These are phyloP conservation scores for Cephalopterus ornatus DNA, from an alignment of 2,113 vertebrate species.

Conservation along the genomic window DNA sequence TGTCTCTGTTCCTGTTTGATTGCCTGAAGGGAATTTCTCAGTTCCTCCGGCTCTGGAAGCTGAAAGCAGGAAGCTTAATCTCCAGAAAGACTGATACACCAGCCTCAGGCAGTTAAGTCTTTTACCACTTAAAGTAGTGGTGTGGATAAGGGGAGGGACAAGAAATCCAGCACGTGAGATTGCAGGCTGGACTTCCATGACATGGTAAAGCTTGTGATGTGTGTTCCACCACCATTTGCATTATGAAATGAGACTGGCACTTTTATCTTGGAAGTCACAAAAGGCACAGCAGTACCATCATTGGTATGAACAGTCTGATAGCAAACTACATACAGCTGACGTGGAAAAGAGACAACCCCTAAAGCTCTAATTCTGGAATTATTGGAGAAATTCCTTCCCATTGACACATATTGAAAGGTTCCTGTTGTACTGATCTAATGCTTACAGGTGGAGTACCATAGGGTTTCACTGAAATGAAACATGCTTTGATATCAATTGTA, in stretches of 20 bases:
- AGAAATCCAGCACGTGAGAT: neutral
- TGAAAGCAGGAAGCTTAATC: constrained; percentile 65
- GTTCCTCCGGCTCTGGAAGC: constrained; percentile 62
- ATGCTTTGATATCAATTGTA: constrained; percentile 21
- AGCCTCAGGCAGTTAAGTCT: constrained; percentile 47
- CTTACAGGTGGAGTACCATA: constrained; percentile 20
- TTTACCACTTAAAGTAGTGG: constrained; percentile 27
- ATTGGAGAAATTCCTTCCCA: neutral
- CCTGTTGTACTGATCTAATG: neutral
- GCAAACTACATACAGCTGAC: constrained; percentile 14
- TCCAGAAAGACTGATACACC: constrained; percentile 53
- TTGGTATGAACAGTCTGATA: neutral
- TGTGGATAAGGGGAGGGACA: neutral
- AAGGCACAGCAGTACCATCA: neutral
- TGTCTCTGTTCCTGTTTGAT: too few species aligned
- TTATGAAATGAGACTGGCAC: neutral
- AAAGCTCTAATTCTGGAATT: neutral
- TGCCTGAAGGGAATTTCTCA: constrained; percentile 68
- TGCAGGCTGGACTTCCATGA: neutral
- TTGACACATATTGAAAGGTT: neutral
- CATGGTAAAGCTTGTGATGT: neutral
- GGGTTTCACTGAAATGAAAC: constrained; percentile 29
- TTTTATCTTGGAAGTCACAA: neutral
- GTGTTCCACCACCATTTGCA: neutral
- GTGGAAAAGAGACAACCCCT: neutral